Evolutionary conservation across 2,888 invertebrate species (phyloP).

Genomic region (Mamestra brassicae): DNA sequence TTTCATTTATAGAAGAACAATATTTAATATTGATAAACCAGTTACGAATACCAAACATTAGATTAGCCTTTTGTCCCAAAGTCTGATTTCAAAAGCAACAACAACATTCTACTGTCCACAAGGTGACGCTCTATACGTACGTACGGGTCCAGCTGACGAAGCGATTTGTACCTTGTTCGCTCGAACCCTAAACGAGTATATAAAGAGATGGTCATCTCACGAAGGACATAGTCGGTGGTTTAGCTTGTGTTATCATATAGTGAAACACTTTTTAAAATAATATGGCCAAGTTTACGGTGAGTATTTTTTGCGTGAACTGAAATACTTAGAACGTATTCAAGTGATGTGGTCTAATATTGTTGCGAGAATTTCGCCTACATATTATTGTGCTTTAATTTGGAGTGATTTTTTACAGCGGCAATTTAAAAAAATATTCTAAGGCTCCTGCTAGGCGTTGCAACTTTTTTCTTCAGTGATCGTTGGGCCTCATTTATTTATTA

Average conservation of each 20-base stretch:
- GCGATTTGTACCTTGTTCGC: neutral
- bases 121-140: constrained; percentile 10
- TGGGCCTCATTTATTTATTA: no score
- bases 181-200: constrained; percentile 47
- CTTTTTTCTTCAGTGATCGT: neutral
- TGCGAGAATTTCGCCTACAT: neutral
- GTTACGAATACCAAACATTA: neutral
- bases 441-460: no score
- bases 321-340: neutral
- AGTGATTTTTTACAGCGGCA: neutral
- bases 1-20: no score
- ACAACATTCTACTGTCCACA: constrained; percentile 13
- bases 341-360: constrained; percentile 18
- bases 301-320: constrained; percentile 24
- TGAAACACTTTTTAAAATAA: constrained; percentile 29
- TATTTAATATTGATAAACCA: no score
- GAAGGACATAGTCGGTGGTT: constrained; percentile 43
- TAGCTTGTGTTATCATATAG: constrained; percentile 28
- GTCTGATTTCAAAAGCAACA: constrained; percentile 4
- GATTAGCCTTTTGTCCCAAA: neutral
- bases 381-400: neutral
- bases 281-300: constrained; percentile 55
- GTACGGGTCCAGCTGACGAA: constrained; percentile 18
- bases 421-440: neutral
- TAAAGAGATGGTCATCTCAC: constrained; percentile 41